Evolutionary conservation across 2,113 vertebrate species (phyloP).

Genomic region (Odocoileus virginianus): DNA sequence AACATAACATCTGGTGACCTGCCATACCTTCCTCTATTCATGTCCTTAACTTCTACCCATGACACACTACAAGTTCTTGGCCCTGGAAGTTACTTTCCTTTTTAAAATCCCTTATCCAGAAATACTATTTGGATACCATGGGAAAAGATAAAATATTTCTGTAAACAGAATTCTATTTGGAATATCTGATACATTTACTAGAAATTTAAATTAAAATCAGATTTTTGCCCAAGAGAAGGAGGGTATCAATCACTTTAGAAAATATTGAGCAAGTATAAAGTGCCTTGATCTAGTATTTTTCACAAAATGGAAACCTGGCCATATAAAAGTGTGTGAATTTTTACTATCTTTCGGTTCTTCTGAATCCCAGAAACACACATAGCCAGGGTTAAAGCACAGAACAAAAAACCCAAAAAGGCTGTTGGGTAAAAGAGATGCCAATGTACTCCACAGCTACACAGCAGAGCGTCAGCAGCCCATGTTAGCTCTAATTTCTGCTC

Average conservation of each 20-base stretch:
- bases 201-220: constrained; percentile 39
- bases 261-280: constrained; percentile 19
- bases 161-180: constrained; percentile 34
- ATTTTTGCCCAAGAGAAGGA: constrained; percentile 19
- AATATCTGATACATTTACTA: constrained; percentile 43
- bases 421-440: background rate
- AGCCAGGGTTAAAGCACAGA: background rate
- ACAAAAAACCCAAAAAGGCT: background rate
- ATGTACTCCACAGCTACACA: background rate
- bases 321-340: background rate
- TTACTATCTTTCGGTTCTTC: constrained; percentile 2
- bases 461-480: background rate
- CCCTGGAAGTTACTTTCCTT: background rate
- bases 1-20: background rate
- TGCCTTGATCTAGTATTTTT: constrained; percentile 1
- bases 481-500: background rate
- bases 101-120: background rate
- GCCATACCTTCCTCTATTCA: background rate
- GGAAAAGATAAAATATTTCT: constrained; percentile 7
- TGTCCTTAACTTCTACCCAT: background rate
- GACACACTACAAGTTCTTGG: constrained; percentile 14
- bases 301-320: background rate
- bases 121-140: constrained; percentile 3
- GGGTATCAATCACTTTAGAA: constrained; percentile 16
- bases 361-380: background rate